A percentile compares a stretch with the other conserved stretches of the same genome.
These are phyloP conservation scores for Agapornis canus DNA, from an alignment of 2,797 vertebrate genomes.

Conservation along the genomic window DNA sequence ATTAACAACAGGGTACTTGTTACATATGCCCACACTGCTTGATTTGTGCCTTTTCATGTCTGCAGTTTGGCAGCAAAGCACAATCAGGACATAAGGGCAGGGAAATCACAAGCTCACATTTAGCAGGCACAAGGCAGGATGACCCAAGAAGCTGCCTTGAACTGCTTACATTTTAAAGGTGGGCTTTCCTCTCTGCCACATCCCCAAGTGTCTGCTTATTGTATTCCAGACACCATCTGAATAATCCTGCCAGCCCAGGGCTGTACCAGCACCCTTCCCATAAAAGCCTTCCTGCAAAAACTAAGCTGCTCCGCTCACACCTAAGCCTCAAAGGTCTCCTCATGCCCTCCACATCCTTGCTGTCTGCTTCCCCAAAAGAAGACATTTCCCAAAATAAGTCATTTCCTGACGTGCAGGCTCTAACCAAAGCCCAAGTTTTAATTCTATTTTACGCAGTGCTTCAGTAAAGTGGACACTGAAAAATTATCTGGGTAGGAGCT, in stretches of 20 bases:
- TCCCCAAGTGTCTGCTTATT: neutral
- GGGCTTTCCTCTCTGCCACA: neutral
- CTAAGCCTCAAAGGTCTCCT: neutral
- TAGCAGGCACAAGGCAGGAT: fast-evolving
- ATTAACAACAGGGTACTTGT: neutral
- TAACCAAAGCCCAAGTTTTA: conserved; percentile 36
- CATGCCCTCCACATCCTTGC: neutral
- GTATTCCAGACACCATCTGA: neutral
- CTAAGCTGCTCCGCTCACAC: neutral
- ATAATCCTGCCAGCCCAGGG: neutral
- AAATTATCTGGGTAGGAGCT: conserved; percentile 63
- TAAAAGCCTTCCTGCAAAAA: neutral
- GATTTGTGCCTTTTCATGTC: neutral
- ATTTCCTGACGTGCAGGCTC: neutral
- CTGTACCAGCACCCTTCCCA: neutral
- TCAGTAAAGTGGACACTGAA: conserved; percentile 66
- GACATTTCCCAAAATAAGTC: neutral
- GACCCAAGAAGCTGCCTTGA: neutral
- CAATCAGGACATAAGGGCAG: no score
- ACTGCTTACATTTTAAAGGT: neutral
- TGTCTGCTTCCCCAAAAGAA: neutral
- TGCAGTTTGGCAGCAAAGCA: neutral
- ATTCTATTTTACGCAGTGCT: conserved; percentile 23
- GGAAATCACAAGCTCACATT: neutral
- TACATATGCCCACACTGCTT: fast-evolving